Base-by-base conservation (phyloP, 2,888 invertebrate species). In the Anarsia innoxiella region DNA sequence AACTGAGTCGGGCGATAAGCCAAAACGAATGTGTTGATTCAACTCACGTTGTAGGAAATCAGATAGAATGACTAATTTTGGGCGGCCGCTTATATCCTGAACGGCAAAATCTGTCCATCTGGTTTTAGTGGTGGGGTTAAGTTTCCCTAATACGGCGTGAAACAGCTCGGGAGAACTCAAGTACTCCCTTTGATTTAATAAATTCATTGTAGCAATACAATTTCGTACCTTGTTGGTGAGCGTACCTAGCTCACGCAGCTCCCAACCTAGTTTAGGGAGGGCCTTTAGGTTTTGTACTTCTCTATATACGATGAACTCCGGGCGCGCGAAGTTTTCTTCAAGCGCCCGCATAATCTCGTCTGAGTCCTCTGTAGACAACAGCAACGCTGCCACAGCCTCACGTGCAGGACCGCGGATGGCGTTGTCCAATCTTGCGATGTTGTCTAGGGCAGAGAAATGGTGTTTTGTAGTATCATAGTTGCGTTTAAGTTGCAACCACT, bases 101-200 rank as follows among this genome's bases (percentile, higher is more conserved):
- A 10, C 8, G 1, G 40, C 40, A 23, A 31, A 40, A 26, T 40
- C 40, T 1, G 37, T 23, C 40, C 37, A 40, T 19, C 34, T 29
- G 2, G 30, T n/a, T 31, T 26, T 29, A 8, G 31, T 19, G 8
- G 14, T 16, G 2, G 37, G 31, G 19, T 37, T 37, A 9, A 40
- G 11, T 34, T 40, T 34, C 1, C 33, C 32, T 13, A 28, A 16
- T 16, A 32, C 12, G 9, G 31, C 16, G 23, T 40, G 16, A 16
- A 36, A 40, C 8, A 37, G 10, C 9, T 40, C 37, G 1, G 37
- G 40, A 15, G 40, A 33, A 11, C 27, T 10, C n/a, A 40, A 16
- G 8, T 40, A 40, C 12, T 40, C 40, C 4, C n/a, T 8, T n/a
- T 40, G 23, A 2, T 40, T 28, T 11, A 36, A 13, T 23, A 40